Evolutionary conservation across 1,140 invertebrate genomes (phyloP).

Genomic region (Formica selysi): DNA sequence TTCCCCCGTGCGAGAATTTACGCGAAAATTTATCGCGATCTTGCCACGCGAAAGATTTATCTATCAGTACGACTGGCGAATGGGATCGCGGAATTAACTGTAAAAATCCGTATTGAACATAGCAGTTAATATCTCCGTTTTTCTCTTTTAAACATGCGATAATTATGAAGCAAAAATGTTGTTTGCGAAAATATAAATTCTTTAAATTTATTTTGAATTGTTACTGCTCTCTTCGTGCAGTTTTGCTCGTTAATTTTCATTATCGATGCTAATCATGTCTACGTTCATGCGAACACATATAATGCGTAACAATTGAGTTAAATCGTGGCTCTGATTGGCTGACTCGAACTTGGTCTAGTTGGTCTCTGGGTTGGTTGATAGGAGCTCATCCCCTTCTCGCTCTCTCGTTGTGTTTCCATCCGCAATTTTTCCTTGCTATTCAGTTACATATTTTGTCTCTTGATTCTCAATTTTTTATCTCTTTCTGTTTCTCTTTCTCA

Average conservation of each 20-base stretch:
- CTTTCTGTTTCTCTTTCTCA: background rate
- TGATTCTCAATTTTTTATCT: background rate
- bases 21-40: conserved; percentile 62
- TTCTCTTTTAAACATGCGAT: background rate
- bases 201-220: conserved; percentile 66
- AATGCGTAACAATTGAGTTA: conserved; percentile 33
- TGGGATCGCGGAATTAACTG: conserved; percentile 43
- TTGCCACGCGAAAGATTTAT: conserved; percentile 55
- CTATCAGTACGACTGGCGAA: background rate
- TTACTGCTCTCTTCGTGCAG: conserved; percentile 65
- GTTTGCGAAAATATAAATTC: background rate
- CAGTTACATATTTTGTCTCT: background rate
- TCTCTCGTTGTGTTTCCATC: background rate
- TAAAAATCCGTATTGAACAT: conserved; percentile 19
- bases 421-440: background rate
- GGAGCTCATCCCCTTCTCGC: conserved; percentile 70
- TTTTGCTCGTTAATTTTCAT: conserved; percentile 70
- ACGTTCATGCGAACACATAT: conserved; percentile 9
- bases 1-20: conserved; percentile 34
- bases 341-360: conserved; percentile 64
- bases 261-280: conserved; percentile 44
- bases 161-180: background rate
- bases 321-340: conserved; percentile 69
- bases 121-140: background rate
- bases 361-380: conserved; percentile 74